A percentile compares a stretch with the other conserved stretches of the same genome.
phyloP scores from a whole-genome alignment of 1,140 invertebrate genomes.

The Drosophila rhopaloa region DNA sequence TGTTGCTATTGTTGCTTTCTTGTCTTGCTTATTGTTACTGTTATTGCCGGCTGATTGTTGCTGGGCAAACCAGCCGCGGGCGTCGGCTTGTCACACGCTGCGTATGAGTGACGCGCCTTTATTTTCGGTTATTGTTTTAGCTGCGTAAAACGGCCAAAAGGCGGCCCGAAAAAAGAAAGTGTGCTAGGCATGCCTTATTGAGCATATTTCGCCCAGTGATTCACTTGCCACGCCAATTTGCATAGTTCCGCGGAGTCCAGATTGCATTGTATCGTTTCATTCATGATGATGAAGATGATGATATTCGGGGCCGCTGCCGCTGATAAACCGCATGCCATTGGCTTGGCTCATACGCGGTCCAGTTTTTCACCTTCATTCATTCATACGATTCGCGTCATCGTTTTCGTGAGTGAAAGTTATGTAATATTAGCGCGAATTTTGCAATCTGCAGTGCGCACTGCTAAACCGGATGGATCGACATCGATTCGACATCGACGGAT shows the following conservation, averaged over 20 bases:
- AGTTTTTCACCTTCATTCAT: slow-evolving; percentile 74
- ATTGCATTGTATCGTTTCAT: slow-evolving; percentile 28
- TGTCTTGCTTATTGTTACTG: slow-evolving; percentile 22
- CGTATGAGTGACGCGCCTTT: slow-evolving; percentile 82
- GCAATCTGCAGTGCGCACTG: slow-evolving; percentile 66
- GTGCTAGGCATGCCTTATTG: slow-evolving; percentile 60
- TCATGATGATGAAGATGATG: slow-evolving; percentile 56
- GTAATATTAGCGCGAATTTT: slow-evolving; percentile 68
- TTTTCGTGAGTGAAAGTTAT: slow-evolving; percentile 76
- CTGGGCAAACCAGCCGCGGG: slow-evolving; percentile 62
- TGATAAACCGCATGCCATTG: slow-evolving; percentile 27
- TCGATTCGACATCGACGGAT: slow-evolving; percentile 17
- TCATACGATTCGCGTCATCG: slow-evolving; percentile 51
- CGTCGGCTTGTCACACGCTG: slow-evolving; percentile 75
- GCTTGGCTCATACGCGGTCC: slow-evolving; percentile 50
- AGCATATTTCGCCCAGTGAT: slow-evolving; percentile 50
- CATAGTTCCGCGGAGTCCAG: slow-evolving; percentile 45
- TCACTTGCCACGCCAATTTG: slow-evolving; percentile 71
- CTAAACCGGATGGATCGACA: slow-evolving; percentile 66
- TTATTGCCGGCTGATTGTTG: slow-evolving; percentile 54
- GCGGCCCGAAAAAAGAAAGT: slow-evolving; percentile 66
- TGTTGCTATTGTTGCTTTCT: slow-evolving; percentile 11
- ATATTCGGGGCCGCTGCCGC: slow-evolving; percentile 2
- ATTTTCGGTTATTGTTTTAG: slow-evolving; percentile 82
- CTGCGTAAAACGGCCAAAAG: slow-evolving; percentile 56